phyloP scores from a whole-genome alignment of 2,888 invertebrate species.

The Drosophila macrospina region DNA sequence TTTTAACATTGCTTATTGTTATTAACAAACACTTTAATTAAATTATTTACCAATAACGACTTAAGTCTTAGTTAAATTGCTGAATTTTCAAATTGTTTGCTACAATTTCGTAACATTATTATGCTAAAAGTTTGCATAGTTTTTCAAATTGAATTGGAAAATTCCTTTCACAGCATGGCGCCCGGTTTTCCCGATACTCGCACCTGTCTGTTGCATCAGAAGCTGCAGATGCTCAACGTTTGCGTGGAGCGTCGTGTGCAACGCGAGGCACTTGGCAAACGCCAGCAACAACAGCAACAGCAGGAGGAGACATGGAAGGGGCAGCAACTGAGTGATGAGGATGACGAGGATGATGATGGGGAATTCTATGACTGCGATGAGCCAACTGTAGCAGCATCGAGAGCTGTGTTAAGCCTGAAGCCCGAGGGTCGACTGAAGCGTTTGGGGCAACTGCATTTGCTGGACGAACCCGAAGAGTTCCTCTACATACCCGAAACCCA shows the following conservation, averaged over 20 bases:
- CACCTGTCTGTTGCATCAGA: conserved; percentile 96
- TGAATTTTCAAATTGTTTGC: not conserved
- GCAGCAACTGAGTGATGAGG: conserved; percentile 32
- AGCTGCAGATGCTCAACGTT: conserved; percentile 94
- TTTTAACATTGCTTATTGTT: too few relatives aligned
- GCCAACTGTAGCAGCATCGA: conserved; percentile 63
- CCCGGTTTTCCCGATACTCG: conserved; percentile 94
- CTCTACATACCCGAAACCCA: conserved; percentile 94
- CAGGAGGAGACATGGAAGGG: too few relatives aligned
- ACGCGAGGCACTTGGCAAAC: conserved; percentile 69
- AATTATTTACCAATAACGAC: not conserved
- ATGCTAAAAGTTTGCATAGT: not conserved
- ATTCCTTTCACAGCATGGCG: conserved; percentile 87
- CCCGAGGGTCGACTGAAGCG: conserved; percentile 90
- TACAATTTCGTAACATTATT: not conserved
- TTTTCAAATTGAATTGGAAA: not conserved
- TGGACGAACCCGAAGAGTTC: conserved; percentile 89
- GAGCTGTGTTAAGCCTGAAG: conserved; percentile 85
- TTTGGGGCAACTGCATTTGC: conserved; percentile 89
- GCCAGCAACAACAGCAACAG: conserved; percentile 75
- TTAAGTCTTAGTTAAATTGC: not conserved
- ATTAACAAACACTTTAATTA: not conserved
- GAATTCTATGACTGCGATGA: conserved; percentile 94
- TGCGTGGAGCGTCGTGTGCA: conserved; percentile 88
- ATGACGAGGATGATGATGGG: conserved; percentile 84